phyloP scores from a whole-genome alignment of 30 jellyfish, hydroid and myxozoan species.

The Aurelia sp. region DNA sequence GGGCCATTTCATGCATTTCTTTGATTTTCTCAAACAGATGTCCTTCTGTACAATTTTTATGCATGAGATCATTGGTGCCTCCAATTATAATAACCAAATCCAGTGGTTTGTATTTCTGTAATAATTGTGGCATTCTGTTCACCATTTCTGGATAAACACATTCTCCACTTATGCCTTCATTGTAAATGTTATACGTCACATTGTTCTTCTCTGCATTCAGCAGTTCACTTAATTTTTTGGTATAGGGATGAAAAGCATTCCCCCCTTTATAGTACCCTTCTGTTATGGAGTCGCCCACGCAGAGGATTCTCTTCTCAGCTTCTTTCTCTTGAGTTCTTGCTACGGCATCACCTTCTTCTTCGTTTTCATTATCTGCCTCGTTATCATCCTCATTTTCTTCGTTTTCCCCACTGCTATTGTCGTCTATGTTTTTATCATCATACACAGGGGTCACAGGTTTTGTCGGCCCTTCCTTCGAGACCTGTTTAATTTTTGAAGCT shows the following conservation, averaged over 20 bases:
- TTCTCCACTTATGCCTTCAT: slow-evolving; percentile 92
- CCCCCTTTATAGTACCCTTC: slow-evolving; percentile 78
- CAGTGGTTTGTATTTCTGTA: slow-evolving; percentile 60
- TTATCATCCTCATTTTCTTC: slow-evolving; percentile 1
- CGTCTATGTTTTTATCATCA: neutral
- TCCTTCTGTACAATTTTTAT: slow-evolving; percentile 22
- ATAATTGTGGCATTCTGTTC: slow-evolving; percentile 66
- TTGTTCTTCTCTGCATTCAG: slow-evolving; percentile 53
- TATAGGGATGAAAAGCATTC: slow-evolving; percentile 74
- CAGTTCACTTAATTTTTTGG: slow-evolving; percentile 42
- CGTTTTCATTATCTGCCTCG: slow-evolving; percentile 22
- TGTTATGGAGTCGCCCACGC: slow-evolving; percentile 83
- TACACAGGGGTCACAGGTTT: neutral
- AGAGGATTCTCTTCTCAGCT: slow-evolving; percentile 57
- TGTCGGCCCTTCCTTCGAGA: neutral
- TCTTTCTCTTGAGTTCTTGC: slow-evolving; percentile 25
- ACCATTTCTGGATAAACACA: slow-evolving; percentile 76
- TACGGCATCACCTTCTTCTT: neutral
- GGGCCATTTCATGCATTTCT: slow-evolving; percentile 68
- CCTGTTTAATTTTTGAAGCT: neutral
- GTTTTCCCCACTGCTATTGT: slow-evolving; percentile 19
- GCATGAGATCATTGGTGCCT: slow-evolving; percentile 89
- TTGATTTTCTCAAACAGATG: slow-evolving; percentile 29
- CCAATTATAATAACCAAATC: slow-evolving; percentile 89
- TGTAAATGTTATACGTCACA: slow-evolving; percentile 53